phyloP scores from a whole-genome alignment of 2,113 vertebrate species.

The Mastomys coucha region DNA sequence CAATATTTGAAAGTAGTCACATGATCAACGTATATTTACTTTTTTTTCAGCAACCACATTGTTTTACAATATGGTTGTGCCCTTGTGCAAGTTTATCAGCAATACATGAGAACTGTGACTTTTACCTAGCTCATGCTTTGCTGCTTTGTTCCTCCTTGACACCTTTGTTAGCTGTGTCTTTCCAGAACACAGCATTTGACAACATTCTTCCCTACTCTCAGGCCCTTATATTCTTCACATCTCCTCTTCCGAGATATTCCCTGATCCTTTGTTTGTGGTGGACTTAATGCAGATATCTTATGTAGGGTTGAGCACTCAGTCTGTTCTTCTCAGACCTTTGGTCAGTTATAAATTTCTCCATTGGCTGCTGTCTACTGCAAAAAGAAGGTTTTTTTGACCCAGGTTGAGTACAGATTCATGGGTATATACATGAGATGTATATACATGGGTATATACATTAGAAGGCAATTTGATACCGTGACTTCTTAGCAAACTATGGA shows the following conservation, averaged over 20 bases:
- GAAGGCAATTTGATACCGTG: not conserved
- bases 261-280: not conserved
- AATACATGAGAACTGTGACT: not conserved
- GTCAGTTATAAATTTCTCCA: not conserved
- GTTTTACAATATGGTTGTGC: not conserved
- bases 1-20: constrained; percentile 14
- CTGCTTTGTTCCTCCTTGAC: not conserved
- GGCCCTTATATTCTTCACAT: not conserved
- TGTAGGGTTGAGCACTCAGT: not conserved
- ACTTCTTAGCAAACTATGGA: not conserved
- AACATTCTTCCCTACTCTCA: too few relatives aligned
- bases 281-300: not conserved
- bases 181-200: not conserved
- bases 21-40: not conserved
- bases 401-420: not conserved
- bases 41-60: constrained; percentile 3
- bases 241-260: not conserved
- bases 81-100: not conserved
- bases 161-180: not conserved
- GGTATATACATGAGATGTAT: not conserved
- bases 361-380: not conserved
- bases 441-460: not conserved
- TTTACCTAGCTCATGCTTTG: not conserved
- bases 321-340: not conserved
- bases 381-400: too few relatives aligned